phyloP scores from a whole-genome alignment of 2,113 vertebrate genomes.

The Donacobius atricapilla region DNA sequence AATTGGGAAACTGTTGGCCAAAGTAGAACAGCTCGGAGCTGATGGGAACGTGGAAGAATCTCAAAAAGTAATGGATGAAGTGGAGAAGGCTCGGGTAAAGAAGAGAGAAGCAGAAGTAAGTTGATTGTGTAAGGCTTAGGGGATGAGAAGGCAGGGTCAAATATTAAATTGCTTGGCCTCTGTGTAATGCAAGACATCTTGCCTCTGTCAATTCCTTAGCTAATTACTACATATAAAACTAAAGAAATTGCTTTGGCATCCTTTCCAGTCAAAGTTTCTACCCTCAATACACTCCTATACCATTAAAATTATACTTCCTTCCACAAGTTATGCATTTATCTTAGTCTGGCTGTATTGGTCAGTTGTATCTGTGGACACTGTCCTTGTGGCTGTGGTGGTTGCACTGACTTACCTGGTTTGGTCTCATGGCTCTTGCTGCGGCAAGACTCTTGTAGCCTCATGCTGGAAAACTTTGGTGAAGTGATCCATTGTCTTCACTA shows the following conservation, averaged over 20 bases:
- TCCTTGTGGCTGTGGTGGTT: background rate
- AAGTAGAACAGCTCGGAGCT: slow-evolving; percentile 92
- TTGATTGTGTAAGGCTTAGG: background rate
- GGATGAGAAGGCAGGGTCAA: background rate
- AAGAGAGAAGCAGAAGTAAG: slow-evolving; percentile 97
- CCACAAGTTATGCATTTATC: background rate
- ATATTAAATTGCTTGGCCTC: background rate
- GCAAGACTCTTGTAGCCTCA: fast-evolving
- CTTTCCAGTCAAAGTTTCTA: background rate
- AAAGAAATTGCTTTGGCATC: background rate
- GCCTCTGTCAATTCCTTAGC: background rate
- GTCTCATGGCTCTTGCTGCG: background rate
- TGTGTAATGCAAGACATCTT: background rate
- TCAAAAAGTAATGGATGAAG: slow-evolving; percentile 95
- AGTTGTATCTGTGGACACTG: background rate
- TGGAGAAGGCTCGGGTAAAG: slow-evolving; percentile 90
- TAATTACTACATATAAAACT: background rate
- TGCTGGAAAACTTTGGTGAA: background rate
- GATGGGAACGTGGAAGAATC: slow-evolving; percentile 98
- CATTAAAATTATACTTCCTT: background rate
- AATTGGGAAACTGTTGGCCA: slow-evolving; percentile 95
- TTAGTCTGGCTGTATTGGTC: background rate
- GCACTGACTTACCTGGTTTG: fast-evolving
- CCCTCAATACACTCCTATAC: background rate
- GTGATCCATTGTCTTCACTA: background rate